Evolutionary conservation across 37 sponge, comb jelly and placozoan genomes (phyloP).

Genomic region (Trichoplax adhaerens): DNA sequence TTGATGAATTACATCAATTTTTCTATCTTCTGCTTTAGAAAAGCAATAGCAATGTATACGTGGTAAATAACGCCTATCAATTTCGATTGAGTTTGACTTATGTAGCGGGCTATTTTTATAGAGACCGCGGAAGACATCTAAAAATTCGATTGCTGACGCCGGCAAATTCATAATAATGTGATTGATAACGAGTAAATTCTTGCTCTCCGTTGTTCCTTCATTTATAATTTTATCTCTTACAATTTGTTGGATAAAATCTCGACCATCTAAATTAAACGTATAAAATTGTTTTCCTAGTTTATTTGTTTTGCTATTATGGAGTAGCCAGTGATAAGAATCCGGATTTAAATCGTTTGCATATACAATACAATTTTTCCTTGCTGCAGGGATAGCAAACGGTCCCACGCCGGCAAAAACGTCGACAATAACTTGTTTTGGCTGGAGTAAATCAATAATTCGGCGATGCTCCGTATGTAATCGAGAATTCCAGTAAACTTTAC

Average conservation of each 20-base stretch:
- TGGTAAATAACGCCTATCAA: slow-evolving; percentile 24
- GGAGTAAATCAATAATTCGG: slow-evolving; percentile 33
- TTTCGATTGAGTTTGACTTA: background rate
- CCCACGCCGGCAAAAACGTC: slow-evolving; percentile 99
- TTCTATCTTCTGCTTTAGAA: slow-evolving; percentile 18
- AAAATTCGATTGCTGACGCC: slow-evolving; percentile 54
- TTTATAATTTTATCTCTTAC: background rate
- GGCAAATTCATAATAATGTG: slow-evolving; percentile 83
- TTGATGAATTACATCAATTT: slow-evolving; percentile 18
- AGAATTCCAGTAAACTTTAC: slow-evolving; percentile 98
- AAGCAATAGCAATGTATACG: slow-evolving; percentile 75
- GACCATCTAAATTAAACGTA: slow-evolving; percentile 67
- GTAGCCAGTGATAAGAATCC: slow-evolving; percentile 38
- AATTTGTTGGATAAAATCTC: slow-evolving; percentile 53
- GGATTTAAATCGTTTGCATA: slow-evolving; percentile 96
- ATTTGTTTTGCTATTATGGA: slow-evolving; percentile 56
- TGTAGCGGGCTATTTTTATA: no score
- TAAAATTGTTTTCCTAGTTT: slow-evolving; percentile 18
- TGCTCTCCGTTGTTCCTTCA: background rate
- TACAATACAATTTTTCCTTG: slow-evolving; percentile 59
- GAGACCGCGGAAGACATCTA: slow-evolving; percentile 30
- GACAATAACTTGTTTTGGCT: slow-evolving; percentile 34
- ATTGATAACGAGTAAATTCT: background rate
- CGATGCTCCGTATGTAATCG: slow-evolving; percentile 66
- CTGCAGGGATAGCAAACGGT: slow-evolving; percentile 85